Conservation (phyloP, 2,797 vertebrate species). For the Tauraco hartlaubi region DNA sequence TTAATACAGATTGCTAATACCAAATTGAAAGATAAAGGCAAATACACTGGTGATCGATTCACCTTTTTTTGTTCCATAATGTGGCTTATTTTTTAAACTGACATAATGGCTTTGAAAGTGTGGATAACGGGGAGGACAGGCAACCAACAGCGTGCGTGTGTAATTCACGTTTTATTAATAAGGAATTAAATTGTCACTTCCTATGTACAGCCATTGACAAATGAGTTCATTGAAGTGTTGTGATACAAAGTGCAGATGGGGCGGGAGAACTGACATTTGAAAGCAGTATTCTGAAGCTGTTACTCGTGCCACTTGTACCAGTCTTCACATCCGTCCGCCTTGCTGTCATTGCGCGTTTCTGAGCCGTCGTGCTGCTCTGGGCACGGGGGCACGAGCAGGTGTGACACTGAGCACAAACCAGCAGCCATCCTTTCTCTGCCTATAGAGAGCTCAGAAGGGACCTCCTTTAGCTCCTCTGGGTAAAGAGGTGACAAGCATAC, state of each 20-base stretch:
- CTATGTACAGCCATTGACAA: conserved; percentile 10
- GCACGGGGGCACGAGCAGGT: fast-evolving
- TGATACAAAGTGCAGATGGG: conserved; percentile 9
- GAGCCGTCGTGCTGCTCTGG: background rate
- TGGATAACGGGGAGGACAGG: background rate
- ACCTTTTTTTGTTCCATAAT: background rate
- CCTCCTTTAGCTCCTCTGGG: background rate
- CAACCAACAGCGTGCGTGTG: background rate
- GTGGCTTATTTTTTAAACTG: background rate
- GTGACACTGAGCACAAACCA: background rate
- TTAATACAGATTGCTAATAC: background rate
- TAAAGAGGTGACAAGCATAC: background rate
- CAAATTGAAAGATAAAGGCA: background rate
- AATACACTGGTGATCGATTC: background rate
- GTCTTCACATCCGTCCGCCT: background rate
- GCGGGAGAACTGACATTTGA: background rate
- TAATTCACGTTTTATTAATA: conserved; percentile 36
- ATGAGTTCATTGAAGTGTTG: conserved; percentile 30
- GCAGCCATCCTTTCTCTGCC: background rate
- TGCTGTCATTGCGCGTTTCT: background rate
- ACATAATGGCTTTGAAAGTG: background rate
- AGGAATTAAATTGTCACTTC: conserved; percentile 31
- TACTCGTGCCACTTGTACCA: background rate
- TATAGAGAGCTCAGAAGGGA: background rate
- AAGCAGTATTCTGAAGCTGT: background rate